Base-by-base conservation (phyloP, 2,797 vertebrate species). In the Parauchenoglanis ngamensis region DNA sequence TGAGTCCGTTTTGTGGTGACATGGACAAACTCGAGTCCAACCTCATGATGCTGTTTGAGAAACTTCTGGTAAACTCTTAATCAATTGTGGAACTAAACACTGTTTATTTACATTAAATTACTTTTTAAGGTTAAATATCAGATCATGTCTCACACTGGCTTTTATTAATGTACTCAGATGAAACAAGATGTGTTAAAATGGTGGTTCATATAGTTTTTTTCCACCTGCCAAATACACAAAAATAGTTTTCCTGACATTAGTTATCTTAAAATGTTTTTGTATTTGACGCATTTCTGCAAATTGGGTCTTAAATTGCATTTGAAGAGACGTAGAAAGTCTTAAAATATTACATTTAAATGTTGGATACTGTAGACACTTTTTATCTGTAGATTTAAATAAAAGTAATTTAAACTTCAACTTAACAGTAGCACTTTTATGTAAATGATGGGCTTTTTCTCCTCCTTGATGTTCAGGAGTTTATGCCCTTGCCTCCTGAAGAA, bases 1-100 rank as follows among this genome's bases (percentile, higher is more conserved):
- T 99, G 98, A 99, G 98, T 94, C 97, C 97, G 0, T 99, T 95
- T 94, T 99, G 98, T 92, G 98, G 98, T 1, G 98, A 99, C 91
- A 99, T 99, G 98, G 98, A 99, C 76, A 99, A 99, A 91, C 95
- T 99, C 89, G 98, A 99, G 94, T 94, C 96, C 90, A 99, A 99
- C 92, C 95, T 99, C 92, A 97, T 96, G 93, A 98, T 97, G 92
- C 94, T 99, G 87, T 99, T 99, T 90, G 97, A 97, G 92, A 99
- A 99, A 91, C 95, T 99, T 88, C 89, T 99, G 98, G 98, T 99
- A 96, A 97, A 96, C 92, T 82, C 40, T 0, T 44, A 56, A 13
- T 54, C 44, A 57, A 2, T 12, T 76, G 23, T 31, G 17, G 44
- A 68, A 68, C 44, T 31, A 19, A 49, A 54, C n/a, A 19, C 7